Conservation (phyloP, 1,140 invertebrate species). For the Caenorhabditis remanei region DNA sequence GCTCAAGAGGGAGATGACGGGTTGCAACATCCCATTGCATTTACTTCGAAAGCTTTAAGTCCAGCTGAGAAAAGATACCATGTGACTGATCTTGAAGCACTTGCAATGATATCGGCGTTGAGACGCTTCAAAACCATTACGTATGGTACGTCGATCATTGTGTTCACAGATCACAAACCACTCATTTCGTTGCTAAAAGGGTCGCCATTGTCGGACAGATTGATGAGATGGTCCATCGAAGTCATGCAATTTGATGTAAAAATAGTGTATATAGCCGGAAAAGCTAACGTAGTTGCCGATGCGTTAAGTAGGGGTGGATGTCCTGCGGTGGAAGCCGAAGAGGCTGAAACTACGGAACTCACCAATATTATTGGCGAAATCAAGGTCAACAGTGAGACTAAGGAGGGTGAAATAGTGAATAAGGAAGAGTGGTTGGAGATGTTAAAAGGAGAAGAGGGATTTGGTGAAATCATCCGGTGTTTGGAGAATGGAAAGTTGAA, state of each 20-base stretch:
- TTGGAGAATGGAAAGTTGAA: neutral
- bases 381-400: neutral
- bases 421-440: neutral
- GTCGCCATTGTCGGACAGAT: neutral
- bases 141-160: neutral
- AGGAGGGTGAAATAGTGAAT: neutral
- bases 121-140: slow-evolving; percentile 26
- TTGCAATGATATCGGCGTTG: slow-evolving; percentile 50
- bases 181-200: neutral
- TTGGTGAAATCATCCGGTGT: neutral
- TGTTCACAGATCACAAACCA: neutral
- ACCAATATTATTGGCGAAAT: neutral
- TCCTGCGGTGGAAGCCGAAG: neutral
- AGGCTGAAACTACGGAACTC: neutral
- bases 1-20: slow-evolving; percentile 61
- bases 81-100: slow-evolving; percentile 59
- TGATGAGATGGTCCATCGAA: neutral
- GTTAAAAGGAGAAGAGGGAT: slow-evolving; percentile 6
- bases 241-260: neutral
- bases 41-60: slow-evolving; percentile 55
- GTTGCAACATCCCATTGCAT: slow-evolving; percentile 62
- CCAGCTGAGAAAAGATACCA: slow-evolving; percentile 61
- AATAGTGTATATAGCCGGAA: neutral
- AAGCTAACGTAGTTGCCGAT: neutral
- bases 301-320: neutral